Evolutionary conservation across 2,888 invertebrate species (phyloP).

Genomic region (Caenorhabditis sulstoni): DNA sequence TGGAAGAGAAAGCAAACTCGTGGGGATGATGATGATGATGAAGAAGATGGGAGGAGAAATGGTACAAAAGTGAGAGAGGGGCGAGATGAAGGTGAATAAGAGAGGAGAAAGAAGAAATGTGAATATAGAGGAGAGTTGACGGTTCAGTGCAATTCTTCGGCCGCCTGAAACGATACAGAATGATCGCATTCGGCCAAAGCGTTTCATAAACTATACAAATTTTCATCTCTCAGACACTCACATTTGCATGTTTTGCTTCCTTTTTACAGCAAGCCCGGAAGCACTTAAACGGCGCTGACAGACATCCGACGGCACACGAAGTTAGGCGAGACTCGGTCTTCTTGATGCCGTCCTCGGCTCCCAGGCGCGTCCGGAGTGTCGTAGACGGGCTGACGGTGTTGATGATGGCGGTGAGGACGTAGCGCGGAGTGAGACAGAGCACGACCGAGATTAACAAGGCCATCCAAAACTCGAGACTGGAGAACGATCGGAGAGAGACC

Average conservation of each 20-base stretch:
- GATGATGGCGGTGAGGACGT: conserved; percentile 30
- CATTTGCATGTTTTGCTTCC: conserved; percentile 31
- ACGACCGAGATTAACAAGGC: conserved; percentile 43
- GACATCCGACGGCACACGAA: conserved; percentile 48
- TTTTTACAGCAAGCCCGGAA: conserved; percentile 29
- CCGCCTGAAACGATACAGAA: conserved; percentile 30
- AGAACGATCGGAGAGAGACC: conserved; percentile 85
- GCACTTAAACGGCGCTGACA: conserved; percentile 52
- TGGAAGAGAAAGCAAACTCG: conserved; percentile 11
- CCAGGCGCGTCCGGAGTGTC: conserved; percentile 35
- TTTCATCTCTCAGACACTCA: conserved; percentile 13
- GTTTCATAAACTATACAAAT: too few species aligned
- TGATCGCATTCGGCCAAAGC: background rate
- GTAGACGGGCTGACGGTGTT: conserved; percentile 54
- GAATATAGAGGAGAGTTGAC: conserved; percentile 9
- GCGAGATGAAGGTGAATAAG: conserved; percentile 22
- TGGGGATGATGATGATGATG: conserved; percentile 12
- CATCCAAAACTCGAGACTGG: conserved; percentile 85
- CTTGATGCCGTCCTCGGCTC: conserved; percentile 45
- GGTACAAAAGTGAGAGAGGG: conserved; percentile 24
- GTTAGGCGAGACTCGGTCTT: conserved; percentile 45
- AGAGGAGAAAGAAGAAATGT: conserved; percentile 28
- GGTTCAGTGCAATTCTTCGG: conserved; percentile 34
- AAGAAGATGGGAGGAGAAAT: conserved; percentile 13
- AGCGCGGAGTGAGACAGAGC: conserved; percentile 48